Evolutionary conservation across 2,888 invertebrate species (phyloP), one percentile per base, ranked within the genome.

Genomic region (Xanthorhoe spadicearia): DNA sequence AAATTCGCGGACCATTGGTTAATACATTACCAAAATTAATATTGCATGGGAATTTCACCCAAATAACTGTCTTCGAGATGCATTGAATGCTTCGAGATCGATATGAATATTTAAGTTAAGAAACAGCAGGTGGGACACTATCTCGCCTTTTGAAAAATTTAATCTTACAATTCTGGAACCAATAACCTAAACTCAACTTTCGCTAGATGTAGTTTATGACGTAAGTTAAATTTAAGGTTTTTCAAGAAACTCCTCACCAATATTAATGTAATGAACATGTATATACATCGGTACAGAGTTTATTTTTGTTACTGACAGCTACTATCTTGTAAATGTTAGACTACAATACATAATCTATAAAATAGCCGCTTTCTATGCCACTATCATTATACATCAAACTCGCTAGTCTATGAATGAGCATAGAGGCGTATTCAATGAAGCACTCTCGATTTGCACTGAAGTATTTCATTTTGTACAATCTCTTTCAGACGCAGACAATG

Each of bases 401-500:
- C 61, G n/a, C 35, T 17, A 53, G 19, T 54, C 54, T 53, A n/a
- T 17, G 50, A 85, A 81, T 80, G 73, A 80, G 82, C 80, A 69
- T 66, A 64, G 65, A 69, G 60, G 64, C 52, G 68, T 64, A 61
- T 68, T 69, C 68, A 71, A 72, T 71, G 68, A 66, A 51, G 69
- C 66, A 64, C 60, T 58, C 55, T 50, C 70, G 64, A 54, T 68
- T 60, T 55, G 56, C 60, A 49, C 67, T 65, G 67, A 67, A 68
- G 69, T 68, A 69, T 71, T 71, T 69, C 69, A 71, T 71, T 69
- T 68, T 66, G 69, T 65, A 67, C 69, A 69, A 69, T 69, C 89
- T 89, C 91, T 92, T 92, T 92, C 86, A 87, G 81, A 72, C 66
- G 74, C 90, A 88, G 87, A 93, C 92, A 92, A 92, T 90, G 84